phyloP scores from a whole-genome alignment of 2,888 invertebrate species.

The Tridacna gigas region DNA sequence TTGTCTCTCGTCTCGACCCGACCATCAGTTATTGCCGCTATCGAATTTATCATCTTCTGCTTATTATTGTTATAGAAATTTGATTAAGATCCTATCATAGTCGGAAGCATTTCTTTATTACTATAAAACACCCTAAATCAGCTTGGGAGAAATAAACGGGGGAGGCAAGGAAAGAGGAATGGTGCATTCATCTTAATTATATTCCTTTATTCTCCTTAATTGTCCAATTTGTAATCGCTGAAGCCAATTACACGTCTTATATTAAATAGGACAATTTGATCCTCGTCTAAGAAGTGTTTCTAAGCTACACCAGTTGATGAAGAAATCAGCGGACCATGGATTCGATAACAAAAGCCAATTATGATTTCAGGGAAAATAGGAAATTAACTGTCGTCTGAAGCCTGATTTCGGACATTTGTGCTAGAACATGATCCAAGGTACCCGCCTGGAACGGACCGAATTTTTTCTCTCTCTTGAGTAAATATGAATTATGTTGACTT shows the following conservation, averaged over 20 bases:
- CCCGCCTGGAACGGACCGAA: slow-evolving; percentile 45
- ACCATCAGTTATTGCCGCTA: slow-evolving; percentile 53
- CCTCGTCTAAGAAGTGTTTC: slow-evolving; percentile 10
- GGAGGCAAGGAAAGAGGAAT: slow-evolving; percentile 37
- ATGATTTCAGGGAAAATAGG: slow-evolving; percentile 54
- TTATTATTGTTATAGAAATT: slow-evolving; percentile 70
- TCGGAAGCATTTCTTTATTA: slow-evolving; percentile 65
- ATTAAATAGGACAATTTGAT: slow-evolving; percentile 64
- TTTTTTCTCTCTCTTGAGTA: slow-evolving; percentile 43
- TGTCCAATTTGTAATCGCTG: slow-evolving; percentile 65
- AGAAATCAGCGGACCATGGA: slow-evolving; percentile 47
- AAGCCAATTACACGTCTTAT: slow-evolving; percentile 58
- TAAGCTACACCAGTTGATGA: slow-evolving; percentile 34
- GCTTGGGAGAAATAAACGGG: slow-evolving; percentile 56
- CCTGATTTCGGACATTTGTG: slow-evolving; percentile 56
- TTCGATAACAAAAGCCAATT: slow-evolving; percentile 65
- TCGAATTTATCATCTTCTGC: slow-evolving; percentile 44
- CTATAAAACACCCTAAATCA: slow-evolving; percentile 64
- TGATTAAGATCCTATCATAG: slow-evolving; percentile 67
- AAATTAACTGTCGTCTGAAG: slow-evolving; percentile 64
- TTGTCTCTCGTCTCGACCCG: slow-evolving; percentile 57
- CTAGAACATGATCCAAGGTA: slow-evolving; percentile 46
- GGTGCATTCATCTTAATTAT: slow-evolving; percentile 54
- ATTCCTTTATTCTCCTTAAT: slow-evolving; percentile 65
- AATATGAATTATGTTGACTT: slow-evolving; percentile 53